Base-by-base conservation (phyloP, 2,888 invertebrate genomes). In the Oxytorus armatus region DNA sequence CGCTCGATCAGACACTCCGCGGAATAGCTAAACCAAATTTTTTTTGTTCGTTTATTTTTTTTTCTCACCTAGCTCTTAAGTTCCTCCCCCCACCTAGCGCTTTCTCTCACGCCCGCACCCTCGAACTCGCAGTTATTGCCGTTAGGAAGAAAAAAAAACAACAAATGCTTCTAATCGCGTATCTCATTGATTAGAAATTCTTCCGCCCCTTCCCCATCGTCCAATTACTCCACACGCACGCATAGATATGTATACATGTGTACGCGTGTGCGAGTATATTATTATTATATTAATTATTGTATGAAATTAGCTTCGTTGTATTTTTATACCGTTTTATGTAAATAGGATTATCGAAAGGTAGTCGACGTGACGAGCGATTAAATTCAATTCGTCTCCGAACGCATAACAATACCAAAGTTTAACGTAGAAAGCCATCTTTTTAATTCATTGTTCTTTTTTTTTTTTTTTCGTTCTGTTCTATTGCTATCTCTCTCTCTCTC, bases 401-500 rank as follows among this genome's bases (percentile, higher is more conserved):
- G 85, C 87, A 90, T 88, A 87, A 88, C 87, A 90, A 92, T 91
- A 91, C 91, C 91, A 92, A 92, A 92, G 91, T 90, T 91, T 90
- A 90, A 89, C 86, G 86, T 89, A 89, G 88, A 90, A 88, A 88
- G 82, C 84, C 77, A 84, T 85, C 81, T 83, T 83, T 75, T 80
- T 79, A 57, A 11, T 39, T n/a, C n/a, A n/a, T 69, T 53, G 63
- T 39, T 73, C 18, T 10, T 36, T 23, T 82, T 78, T 81, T 84
- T 77, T 82, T 79, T 84, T 82, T 81, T 82, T 84, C 74, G 74
- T 79, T 80, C 75, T 61, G 47, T 82, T 61, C 77, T 69, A 23
- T 25, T 36, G 55, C 70, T 66, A 57, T 68, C 59, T 76, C 82
- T 78, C 77, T 84, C 86, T 85, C 82, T 85, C 86, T 83, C 82